Conservation (phyloP, 2,797 vertebrate genomes). For the Vespertilio murinus region DNA sequence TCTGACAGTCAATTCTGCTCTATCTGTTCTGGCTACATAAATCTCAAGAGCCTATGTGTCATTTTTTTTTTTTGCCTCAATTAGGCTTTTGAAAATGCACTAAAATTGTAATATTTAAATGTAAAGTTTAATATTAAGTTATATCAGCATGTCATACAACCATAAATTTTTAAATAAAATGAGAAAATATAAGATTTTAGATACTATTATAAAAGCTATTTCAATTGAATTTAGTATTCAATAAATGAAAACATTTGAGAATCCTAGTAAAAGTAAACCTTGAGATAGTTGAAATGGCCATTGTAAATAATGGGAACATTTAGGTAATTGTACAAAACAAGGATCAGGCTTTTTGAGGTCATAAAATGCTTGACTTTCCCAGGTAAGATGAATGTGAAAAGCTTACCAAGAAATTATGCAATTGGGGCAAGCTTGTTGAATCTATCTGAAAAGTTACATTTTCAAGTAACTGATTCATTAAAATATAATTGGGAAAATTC, state of each 20-base stretch:
- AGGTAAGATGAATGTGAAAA: constrained; percentile 67
- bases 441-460: constrained; percentile 74
- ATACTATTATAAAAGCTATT: constrained; percentile 53
- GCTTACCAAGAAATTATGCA: constrained; percentile 62
- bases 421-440: constrained; percentile 67
- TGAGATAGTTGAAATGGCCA: constrained; percentile 68
- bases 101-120: constrained; percentile 16
- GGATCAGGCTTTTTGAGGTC: constrained; percentile 66
- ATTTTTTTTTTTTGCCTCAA: constrained; percentile 32
- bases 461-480: constrained; percentile 76
- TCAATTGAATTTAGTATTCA: constrained; percentile 53
- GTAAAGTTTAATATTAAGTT: constrained; percentile 69
- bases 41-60: constrained; percentile 17
- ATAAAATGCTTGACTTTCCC: constrained; percentile 74
- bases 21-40: constrained; percentile 48
- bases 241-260: constrained; percentile 74
- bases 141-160: constrained; percentile 49
- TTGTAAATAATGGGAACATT: constrained; percentile 65
- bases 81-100: constrained; percentile 6
- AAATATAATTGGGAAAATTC: constrained; percentile 72
- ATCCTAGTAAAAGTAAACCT: constrained; percentile 71
- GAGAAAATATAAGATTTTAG: constrained; percentile 63
- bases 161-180: constrained; percentile 68
- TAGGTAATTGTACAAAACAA: constrained; percentile 65
- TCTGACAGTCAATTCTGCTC: constrained; percentile 45